Conservation (phyloP, 2,888 invertebrate genomes). For the Agapetus fuscipes region DNA sequence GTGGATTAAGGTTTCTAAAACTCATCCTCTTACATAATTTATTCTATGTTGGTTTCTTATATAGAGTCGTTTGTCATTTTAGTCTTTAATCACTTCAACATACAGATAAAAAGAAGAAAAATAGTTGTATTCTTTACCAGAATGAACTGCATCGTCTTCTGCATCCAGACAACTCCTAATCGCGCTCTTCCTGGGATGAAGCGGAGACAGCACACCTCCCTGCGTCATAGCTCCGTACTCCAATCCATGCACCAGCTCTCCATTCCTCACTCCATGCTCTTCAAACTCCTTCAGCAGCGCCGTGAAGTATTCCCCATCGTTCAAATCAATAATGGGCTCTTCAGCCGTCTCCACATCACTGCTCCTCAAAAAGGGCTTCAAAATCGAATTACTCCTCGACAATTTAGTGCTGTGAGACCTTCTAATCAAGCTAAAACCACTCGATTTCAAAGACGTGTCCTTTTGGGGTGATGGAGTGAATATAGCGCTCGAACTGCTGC, state of each 20-base stretch:
- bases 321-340: constrained; percentile 34
- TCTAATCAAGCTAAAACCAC: constrained; percentile 54
- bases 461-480: constrained; percentile 39
- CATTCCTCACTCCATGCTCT: constrained; percentile 24
- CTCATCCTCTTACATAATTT: too few relatives aligned
- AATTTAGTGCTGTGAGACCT: constrained; percentile 65
- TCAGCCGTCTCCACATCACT: constrained; percentile 30
- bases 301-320: constrained; percentile 34
- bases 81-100: too few relatives aligned
- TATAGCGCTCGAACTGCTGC: constrained; percentile 40
- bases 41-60: too few relatives aligned
- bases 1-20: too few relatives aligned
- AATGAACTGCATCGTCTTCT: constrained; percentile 63
- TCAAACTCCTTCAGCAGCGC: constrained; percentile 29
- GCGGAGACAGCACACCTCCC: constrained; percentile 31
- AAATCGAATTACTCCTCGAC: constrained; percentile 54
- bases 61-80: too few relatives aligned
- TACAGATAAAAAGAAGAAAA: too few relatives aligned
- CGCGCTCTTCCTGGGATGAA: constrained; percentile 33
- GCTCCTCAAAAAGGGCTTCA: constrained; percentile 47
- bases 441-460: constrained; percentile 38
- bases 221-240: constrained; percentile 39
- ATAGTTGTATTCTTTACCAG: constrained; percentile 53
- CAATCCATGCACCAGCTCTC: constrained; percentile 38
- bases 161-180: constrained; percentile 44